These are phyloP conservation scores for Tympanuchus pallidicinctus DNA, from an alignment of 2,113 vertebrate species.

Conservation along the genomic window DNA sequence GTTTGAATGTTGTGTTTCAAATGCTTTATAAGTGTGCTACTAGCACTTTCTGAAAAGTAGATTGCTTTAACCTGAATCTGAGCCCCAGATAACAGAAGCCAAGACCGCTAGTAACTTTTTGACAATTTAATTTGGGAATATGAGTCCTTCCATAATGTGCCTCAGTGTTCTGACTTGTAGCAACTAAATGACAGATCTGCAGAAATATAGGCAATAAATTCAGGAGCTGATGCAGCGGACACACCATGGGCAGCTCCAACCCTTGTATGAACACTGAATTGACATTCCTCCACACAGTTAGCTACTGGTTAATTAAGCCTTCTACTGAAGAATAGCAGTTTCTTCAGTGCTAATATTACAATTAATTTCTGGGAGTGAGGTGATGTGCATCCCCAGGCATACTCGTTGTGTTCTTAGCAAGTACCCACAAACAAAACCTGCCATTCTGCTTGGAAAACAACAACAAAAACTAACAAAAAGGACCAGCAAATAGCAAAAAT, in stretches of 20 bases:
- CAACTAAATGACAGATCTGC: not conserved
- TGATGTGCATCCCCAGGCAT: not conserved
- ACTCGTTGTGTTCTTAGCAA: not conserved
- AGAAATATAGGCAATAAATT: not conserved
- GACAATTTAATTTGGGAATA: not conserved
- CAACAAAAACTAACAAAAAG: not conserved
- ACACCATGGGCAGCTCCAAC: not conserved
- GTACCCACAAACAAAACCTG: not conserved
- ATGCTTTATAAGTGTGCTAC: not conserved
- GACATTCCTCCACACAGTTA: not conserved
- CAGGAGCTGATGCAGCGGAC: not conserved
- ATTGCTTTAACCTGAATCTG: not conserved
- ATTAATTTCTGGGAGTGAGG: not conserved
- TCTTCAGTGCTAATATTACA: not conserved
- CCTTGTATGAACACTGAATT: fast-evolving
- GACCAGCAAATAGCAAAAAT: not conserved
- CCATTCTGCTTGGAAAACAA: not conserved
- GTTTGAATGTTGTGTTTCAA: not conserved
- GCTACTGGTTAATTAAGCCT: not conserved
- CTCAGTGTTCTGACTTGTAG: not conserved
- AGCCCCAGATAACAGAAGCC: not conserved
- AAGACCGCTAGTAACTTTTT: not conserved
- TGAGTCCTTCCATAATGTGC: not conserved
- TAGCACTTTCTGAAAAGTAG: not conserved
- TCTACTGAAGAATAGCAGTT: not conserved